phyloP scores from a whole-genome alignment of 2,113 vertebrate genomes.

The Lepus timidus region DNA sequence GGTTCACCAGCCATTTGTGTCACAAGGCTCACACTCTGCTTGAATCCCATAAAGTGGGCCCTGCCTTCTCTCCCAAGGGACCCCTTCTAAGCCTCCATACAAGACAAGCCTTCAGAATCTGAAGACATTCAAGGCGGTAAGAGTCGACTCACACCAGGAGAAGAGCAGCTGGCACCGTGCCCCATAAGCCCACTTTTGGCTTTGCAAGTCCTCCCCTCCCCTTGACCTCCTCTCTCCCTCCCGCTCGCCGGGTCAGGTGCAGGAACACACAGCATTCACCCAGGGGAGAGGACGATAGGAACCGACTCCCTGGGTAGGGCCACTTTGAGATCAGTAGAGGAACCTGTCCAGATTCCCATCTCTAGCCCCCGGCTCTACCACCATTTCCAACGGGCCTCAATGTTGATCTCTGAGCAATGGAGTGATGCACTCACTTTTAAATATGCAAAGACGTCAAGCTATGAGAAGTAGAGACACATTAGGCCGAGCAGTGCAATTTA shows the following conservation, averaged over 20 bases:
- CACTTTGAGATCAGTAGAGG: neutral
- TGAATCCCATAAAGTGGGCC: neutral
- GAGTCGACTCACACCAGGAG: neutral
- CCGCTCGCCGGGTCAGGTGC: accelerated
- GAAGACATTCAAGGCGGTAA: neutral
- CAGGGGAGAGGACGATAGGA: neutral
- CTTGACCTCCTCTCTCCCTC: neutral
- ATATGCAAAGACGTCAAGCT: neutral
- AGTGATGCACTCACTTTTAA: neutral
- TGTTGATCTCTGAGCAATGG: neutral
- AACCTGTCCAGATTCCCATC: neutral
- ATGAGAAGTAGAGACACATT: neutral
- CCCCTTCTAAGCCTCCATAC: neutral
- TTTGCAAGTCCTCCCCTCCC: neutral
- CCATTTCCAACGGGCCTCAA: neutral
- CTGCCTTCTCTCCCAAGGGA: neutral
- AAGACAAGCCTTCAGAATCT: neutral
- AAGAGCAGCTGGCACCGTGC: neutral
- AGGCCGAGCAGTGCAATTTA: neutral
- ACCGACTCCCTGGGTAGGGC: too few species aligned
- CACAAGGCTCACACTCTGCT: neutral
- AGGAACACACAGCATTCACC: neutral
- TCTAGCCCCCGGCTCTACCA: neutral
- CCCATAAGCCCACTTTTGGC: neutral
- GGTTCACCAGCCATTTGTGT: neutral